These are phyloP conservation scores for Polypterus senegalus DNA, from an alignment of 2,113 vertebrate species.

Conservation along the genomic window DNA sequence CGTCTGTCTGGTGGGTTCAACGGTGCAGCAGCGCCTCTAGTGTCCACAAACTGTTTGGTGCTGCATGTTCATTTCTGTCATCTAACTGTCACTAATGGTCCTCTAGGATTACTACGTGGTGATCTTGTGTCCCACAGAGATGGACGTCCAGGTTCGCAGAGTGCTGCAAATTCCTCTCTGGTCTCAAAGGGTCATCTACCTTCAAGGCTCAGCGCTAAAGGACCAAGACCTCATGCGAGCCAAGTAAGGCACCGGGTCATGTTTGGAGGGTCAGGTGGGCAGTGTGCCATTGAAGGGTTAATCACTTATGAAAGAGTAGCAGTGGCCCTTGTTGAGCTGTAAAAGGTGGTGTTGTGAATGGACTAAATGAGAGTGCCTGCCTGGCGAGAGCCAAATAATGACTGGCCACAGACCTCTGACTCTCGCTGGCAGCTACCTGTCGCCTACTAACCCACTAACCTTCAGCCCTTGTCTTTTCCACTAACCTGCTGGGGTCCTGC, in stretches of 20 bases:
- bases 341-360: no score
- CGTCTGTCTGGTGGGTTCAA: no score
- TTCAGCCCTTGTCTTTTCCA: background rate
- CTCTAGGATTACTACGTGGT: constrained; percentile 66
- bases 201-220: constrained; percentile 66
- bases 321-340: no score
- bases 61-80: no score
- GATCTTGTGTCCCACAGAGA: constrained; percentile 65
- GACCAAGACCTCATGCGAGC: constrained; percentile 70
- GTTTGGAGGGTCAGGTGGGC: background rate
- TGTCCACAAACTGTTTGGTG: no score
- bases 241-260: constrained; percentile 45
- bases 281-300: no score
- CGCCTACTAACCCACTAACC: constrained; percentile 5
- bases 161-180: constrained; percentile 66
- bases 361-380: no score
- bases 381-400: no score
- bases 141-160: constrained; percentile 61
- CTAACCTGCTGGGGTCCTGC: background rate
- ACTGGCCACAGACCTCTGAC: no score
- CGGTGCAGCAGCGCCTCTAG: no score
- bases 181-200: constrained; percentile 69
- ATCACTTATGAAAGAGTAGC: no score
- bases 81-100: no score
- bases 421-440: background rate